Evolutionary conservation across 2,888 invertebrate genomes (phyloP).

Genomic region (Antheraea yamamai): DNA sequence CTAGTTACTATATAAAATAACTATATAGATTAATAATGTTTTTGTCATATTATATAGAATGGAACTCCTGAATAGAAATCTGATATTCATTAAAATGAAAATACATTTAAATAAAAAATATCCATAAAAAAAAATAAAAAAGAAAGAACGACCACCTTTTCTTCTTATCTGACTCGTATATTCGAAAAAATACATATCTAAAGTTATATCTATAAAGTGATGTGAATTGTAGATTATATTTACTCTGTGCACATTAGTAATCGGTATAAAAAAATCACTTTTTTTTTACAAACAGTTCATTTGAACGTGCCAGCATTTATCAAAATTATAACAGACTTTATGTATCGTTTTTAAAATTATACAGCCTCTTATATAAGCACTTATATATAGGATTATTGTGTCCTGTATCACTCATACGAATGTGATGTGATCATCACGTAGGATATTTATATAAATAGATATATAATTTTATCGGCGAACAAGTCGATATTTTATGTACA

Average conservation of each 20-base stretch:
- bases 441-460: neutral
- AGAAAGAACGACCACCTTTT: neutral
- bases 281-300: neutral
- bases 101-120: too few relatives aligned
- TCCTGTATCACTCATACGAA: neutral
- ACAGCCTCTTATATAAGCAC: neutral
- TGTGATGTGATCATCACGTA: neutral
- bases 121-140: neutral
- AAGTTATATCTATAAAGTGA: neutral
- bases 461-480: neutral
- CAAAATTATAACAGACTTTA: constrained; percentile 13
- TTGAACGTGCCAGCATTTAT: neutral
- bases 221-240: neutral
- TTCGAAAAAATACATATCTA: neutral
- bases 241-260: neutral
- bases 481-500: neutral
- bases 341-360: constrained; percentile 10
- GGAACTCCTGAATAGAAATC: too few relatives aligned
- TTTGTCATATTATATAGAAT: too few relatives aligned
- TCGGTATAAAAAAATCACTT: too few relatives aligned
- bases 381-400: neutral
- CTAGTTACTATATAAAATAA: too few relatives aligned
- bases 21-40: too few relatives aligned
- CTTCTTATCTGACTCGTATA: neutral
- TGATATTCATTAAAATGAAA: too few relatives aligned